Conservation (phyloP, 2,797 vertebrate genomes). For the Cygnus olor region DNA sequence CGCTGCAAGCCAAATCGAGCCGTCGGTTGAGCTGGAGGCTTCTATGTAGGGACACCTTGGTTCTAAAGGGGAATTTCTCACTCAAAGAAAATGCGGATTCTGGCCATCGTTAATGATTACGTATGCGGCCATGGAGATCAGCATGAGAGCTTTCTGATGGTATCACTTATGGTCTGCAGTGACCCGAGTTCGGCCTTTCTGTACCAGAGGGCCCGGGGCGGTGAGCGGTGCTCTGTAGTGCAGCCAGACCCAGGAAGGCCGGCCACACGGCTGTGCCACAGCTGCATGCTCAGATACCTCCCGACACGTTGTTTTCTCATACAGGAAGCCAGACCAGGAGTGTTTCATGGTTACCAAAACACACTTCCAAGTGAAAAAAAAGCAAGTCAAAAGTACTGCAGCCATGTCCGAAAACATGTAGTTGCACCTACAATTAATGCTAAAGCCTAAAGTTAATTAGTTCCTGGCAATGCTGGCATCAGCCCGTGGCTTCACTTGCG, state of each 20-base stretch:
- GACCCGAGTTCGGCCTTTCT: neutral
- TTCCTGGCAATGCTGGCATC: neutral
- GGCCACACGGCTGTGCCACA: neutral
- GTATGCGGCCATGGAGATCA: neutral
- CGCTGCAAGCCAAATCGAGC: constrained; percentile 69
- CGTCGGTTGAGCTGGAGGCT: constrained; percentile 10
- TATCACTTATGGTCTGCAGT: constrained; percentile 6
- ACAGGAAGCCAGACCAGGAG: constrained; percentile 56
- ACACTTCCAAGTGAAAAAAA: constrained; percentile 21
- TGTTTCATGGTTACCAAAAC: constrained; percentile 74
- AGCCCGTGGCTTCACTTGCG: constrained; percentile 48
- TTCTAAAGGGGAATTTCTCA: constrained; percentile 26
- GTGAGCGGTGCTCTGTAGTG: neutral
- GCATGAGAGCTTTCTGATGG: constrained; percentile 11
- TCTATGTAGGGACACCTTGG: constrained; percentile 5
- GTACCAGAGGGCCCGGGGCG: neutral
- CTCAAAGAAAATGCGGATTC: neutral
- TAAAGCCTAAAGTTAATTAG: neutral
- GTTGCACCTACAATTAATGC: neutral
- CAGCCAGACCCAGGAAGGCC: constrained; percentile 29
- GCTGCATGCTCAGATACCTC: constrained; percentile 49
- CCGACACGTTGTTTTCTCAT: constrained; percentile 15
- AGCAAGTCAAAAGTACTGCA: constrained; percentile 28
- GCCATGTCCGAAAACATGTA: neutral
- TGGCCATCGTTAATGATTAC: neutral